A percentile compares a stretch with the other conserved stretches of the same genome.
These are phyloP conservation scores for Seira ritae DNA, from an alignment of 2,888 invertebrate species.

Conservation along the genomic window DNA sequence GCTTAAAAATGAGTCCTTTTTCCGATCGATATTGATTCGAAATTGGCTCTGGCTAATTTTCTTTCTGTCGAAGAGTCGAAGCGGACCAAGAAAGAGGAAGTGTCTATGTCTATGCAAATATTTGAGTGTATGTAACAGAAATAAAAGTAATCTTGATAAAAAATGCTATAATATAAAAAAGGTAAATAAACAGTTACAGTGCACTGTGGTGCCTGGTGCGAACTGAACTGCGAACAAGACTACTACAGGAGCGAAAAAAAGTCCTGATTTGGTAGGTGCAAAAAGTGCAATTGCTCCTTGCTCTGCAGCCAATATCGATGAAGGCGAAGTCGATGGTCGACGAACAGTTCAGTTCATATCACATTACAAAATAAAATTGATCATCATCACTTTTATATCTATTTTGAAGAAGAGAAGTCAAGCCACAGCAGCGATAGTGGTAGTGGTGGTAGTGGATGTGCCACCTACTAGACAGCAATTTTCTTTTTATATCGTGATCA, in stretches of 20 bases:
- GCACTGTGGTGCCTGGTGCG: background rate
- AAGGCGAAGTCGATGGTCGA: no score
- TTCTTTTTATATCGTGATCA: background rate
- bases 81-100: slow-evolving; percentile 20
- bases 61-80: background rate
- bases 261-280: background rate
- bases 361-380: background rate
- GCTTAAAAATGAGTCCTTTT: background rate
- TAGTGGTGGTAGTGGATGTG: no score
- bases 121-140: slow-evolving; percentile 27
- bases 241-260: no score
- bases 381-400: background rate
- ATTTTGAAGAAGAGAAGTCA: no score
- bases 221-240: background rate
- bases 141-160: slow-evolving; percentile 11
- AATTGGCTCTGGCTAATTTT: background rate
- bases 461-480: slow-evolving; percentile 4
- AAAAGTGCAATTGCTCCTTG: no score
- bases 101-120: slow-evolving; percentile 44
- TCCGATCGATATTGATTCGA: background rate
- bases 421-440: no score
- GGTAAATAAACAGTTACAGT: slow-evolving; percentile 8
- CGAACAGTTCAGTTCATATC: background rate
- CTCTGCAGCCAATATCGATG: no score
- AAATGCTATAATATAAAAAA: slow-evolving; percentile 19